These are phyloP conservation scores for Avahi laniger DNA, from an alignment of 2,797 vertebrate species.

Conservation along the genomic window DNA sequence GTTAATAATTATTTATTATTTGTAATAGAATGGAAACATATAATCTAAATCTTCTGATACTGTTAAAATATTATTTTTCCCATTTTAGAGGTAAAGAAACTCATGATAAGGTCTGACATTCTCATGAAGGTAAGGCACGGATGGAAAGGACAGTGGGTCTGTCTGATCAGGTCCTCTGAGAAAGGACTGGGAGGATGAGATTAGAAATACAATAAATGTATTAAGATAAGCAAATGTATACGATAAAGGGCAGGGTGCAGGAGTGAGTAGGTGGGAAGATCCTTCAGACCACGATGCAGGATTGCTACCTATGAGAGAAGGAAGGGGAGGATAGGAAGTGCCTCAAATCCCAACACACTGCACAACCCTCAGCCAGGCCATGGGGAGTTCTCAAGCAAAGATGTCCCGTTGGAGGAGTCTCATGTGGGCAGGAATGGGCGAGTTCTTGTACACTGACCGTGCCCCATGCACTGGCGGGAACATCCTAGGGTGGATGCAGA, in stretches of 20 bases:
- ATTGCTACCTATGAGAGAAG: neutral
- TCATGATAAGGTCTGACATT: neutral
- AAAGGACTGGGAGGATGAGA: neutral
- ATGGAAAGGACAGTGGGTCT: too few species aligned
- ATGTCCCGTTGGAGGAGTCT: neutral
- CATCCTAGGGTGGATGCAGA: too few species aligned
- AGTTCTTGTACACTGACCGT: rapidly evolving
- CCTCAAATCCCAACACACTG: too few species aligned
- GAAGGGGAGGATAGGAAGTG: neutral
- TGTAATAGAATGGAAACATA: neutral
- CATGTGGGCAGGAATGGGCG: neutral
- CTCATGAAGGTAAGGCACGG: neutral
- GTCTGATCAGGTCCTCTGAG: neutral
- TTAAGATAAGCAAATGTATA: neutral
- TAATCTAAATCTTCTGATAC: neutral
- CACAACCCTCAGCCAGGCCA: neutral
- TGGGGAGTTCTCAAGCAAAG: too few species aligned
- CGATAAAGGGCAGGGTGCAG: neutral
- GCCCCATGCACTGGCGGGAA: neutral
- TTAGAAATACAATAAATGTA: neutral
- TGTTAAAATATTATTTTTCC: neutral
- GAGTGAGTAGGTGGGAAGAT: too few species aligned
- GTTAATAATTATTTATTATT: neutral
- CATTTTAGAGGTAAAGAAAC: neutral
- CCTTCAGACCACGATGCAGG: neutral